Evolutionary conservation across 2,888 invertebrate genomes (phyloP), one percentile per base, ranked within the genome.

Genomic region (Acronicta leporina): DNA sequence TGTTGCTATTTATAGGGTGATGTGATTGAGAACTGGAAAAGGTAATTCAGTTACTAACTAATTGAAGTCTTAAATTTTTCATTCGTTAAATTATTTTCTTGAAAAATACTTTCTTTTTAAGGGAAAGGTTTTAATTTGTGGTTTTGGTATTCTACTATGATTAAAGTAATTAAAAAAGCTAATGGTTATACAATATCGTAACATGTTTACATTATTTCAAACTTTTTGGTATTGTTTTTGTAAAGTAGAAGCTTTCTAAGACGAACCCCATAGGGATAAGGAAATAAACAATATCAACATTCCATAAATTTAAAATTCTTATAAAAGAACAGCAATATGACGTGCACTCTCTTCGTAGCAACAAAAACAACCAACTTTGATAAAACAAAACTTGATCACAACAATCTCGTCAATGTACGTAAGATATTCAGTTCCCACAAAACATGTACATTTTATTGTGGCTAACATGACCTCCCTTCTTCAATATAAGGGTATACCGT

Each of bases 401-500:
- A 71, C 57, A 68, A 75, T 77, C 79, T 75, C 77, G 68, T 84
- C 80, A 86, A 78, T 73, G 66, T 64, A 69, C 67, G 75, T 86
- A 77, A 84, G 87, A 86, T 86, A 87, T 87, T 87, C 85, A 82
- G 81, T 87, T 87, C 83, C 84, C 87, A 82, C 68, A 58, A 79
- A 81, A 85, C 85, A 86, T 85, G 84, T 80, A 82, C 83, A 87
- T 88, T 91, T 89, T 89, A 90, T 88, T 85, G 88, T 87, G 85
- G 84, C 83, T 87, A 86, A 86, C 87, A 86, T 83, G 87, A 88
- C 83, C 86, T 87, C 85, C 85, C 86, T 88, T 86, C 87, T 90
- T 87, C 88, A 89, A 89, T 90, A 90, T 89, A 90, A 90, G 91
- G 88, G 87, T 87, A 89, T 85, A 90, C 88, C 89, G 86, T 92